These are phyloP conservation scores for Plumapathes pennacea DNA, from an alignment of 92 coral and sea anemone species.

Conservation along the genomic window DNA sequence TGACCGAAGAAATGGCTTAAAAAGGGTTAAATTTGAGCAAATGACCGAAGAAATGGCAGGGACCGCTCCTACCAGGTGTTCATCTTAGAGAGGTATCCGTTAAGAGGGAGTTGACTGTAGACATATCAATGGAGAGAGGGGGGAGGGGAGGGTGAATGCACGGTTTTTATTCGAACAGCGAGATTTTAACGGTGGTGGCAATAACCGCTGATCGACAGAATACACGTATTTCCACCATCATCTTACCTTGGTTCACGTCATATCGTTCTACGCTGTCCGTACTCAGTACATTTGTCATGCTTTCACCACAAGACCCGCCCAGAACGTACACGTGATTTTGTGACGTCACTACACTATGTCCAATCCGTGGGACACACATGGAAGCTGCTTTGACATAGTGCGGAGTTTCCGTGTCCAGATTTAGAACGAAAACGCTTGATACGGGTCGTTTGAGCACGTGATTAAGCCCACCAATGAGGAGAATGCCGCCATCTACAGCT, in stretches of 20 bases:
- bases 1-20: no score
- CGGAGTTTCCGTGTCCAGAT: conserved; percentile 26
- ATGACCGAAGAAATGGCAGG: no score
- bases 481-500: conserved; percentile 36
- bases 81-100: background rate
- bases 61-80: no score
- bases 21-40: background rate
- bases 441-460: conserved; percentile 28
- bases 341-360: conserved; percentile 69
- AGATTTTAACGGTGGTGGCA: background rate
- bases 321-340: conserved; percentile 60
- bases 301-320: conserved; percentile 72
- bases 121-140: background rate
- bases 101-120: background rate
- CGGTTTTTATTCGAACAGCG: no score
- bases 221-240: background rate
- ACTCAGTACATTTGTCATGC: conserved; percentile 22
- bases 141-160: no score
- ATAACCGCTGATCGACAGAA: background rate
- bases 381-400: conserved; percentile 21
- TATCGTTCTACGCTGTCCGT: conserved; percentile 76
- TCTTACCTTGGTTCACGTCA: conserved; percentile 47
- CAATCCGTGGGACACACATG: conserved; percentile 64
- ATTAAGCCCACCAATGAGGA: conserved; percentile 63
- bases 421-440: conserved; percentile 51